These are phyloP conservation scores for Temnothorax unifasciatus DNA, from an alignment of 2,888 invertebrate genomes.

Conservation along the genomic window DNA sequence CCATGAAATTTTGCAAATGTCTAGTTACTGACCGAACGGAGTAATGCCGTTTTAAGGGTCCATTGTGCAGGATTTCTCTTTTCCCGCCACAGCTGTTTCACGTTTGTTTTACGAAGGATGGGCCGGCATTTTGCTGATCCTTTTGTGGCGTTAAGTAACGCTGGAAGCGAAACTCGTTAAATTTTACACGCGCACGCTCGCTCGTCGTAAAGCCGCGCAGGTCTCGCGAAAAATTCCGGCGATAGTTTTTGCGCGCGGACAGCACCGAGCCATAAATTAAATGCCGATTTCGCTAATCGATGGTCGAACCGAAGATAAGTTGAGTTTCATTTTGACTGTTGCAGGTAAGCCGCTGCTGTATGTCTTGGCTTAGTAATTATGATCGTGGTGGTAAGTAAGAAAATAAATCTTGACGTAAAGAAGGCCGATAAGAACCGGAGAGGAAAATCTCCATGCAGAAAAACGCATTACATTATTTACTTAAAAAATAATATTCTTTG, in stretches of 20 bases:
- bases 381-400: constrained; percentile 55
- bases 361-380: constrained; percentile 22
- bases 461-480: background rate
- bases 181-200: constrained; percentile 13
- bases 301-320: constrained; percentile 16
- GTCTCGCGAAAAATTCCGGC: constrained; percentile 29
- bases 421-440: background rate
- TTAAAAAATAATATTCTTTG: background rate
- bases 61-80: constrained; percentile 28
- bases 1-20: constrained; percentile 23
- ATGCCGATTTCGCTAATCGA: constrained; percentile 7
- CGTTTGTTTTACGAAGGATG: constrained; percentile 47
- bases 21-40: constrained; percentile 19
- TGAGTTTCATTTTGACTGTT: constrained; percentile 72
- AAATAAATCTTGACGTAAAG: constrained; percentile 18
- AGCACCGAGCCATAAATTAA: constrained; percentile 17
- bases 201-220: constrained; percentile 37
- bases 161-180: constrained; percentile 51
- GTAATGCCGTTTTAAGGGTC: constrained; percentile 30
- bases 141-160: constrained; percentile 41
- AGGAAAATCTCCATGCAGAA: background rate
- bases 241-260: background rate
- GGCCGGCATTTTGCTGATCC: background rate
- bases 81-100: constrained; percentile 10
- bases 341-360: constrained; percentile 77